Percentiles rank a stretch among this genome's conserved stretches.
Evolutionary conservation across 2,113 vertebrate genomes (phyloP).

Genomic region (Rynchops niger): DNA sequence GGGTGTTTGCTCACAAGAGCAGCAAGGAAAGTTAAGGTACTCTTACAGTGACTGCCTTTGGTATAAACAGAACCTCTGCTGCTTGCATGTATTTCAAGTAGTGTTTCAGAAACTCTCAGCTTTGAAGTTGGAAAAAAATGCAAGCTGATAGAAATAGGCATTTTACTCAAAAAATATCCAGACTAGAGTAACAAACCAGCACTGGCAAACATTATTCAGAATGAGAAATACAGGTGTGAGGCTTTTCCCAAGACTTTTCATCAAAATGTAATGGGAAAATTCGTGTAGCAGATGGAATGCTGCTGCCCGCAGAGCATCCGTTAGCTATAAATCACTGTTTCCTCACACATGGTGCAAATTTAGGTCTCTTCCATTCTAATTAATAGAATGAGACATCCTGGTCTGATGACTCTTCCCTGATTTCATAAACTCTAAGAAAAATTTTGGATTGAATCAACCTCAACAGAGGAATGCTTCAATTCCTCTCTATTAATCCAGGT

Average conservation of each 20-base stretch:
- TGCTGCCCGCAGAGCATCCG: conserved; percentile 47
- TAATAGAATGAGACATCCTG: background rate
- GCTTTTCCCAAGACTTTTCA: background rate
- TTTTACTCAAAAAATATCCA: background rate
- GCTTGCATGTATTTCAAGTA: background rate
- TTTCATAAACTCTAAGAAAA: background rate
- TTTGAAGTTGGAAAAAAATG: background rate
- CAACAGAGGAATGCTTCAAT: background rate
- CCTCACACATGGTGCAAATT: background rate
- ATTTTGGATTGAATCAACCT: background rate
- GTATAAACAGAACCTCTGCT: background rate
- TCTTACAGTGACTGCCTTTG: background rate
- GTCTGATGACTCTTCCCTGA: background rate
- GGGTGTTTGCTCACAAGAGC: background rate
- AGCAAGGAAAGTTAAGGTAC: background rate
- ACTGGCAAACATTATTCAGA: background rate
- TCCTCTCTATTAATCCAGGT: background rate
- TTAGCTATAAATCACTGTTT: background rate
- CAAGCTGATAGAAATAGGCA: background rate
- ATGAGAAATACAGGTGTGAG: conserved; percentile 12
- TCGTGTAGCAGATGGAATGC: background rate
- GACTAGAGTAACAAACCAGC: background rate
- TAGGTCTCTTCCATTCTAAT: background rate
- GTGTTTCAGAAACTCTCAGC: background rate
- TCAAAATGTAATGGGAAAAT: background rate